phyloP scores from a whole-genome alignment of 2,797 vertebrate species.

The Botia kubotai region DNA sequence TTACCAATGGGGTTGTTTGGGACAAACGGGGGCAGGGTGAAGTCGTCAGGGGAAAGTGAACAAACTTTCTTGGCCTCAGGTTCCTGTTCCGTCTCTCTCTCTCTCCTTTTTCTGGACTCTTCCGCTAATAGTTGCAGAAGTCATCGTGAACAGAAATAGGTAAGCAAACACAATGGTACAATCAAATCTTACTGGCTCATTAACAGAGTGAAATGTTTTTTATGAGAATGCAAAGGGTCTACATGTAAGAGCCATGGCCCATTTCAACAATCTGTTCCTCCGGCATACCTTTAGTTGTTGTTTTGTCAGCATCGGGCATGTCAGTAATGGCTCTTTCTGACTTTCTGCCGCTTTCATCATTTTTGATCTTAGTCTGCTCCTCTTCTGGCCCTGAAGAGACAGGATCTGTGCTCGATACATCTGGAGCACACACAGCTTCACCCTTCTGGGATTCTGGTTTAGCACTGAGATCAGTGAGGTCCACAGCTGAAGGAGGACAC shows the following conservation, averaged over 20 bases:
- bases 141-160: not conserved
- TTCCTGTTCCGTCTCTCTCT: conserved; percentile 23
- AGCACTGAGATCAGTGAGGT: not conserved
- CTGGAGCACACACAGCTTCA: not conserved
- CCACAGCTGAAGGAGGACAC: not conserved
- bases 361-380: not conserved
- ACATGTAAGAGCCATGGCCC: not conserved
- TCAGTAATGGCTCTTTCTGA: not conserved
- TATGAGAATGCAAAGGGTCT: not conserved
- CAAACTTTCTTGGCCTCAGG: conserved; percentile 55
- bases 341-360: conserved; percentile 7
- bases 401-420: not conserved
- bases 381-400: conserved; percentile 10
- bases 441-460: not conserved
- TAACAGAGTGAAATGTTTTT: not conserved
- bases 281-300: conserved; percentile 46
- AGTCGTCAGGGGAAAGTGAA: conserved; percentile 41
- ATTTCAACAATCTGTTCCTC: not conserved
- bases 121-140: conserved; percentile 4
- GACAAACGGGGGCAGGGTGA: conserved; percentile 61
- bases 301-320: not conserved
- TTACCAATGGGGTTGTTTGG: conserved; percentile 65
- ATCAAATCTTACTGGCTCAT: not conserved
- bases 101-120: conserved; percentile 47
- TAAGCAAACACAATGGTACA: not conserved